Conservation (phyloP, 1,140 invertebrate genomes). For the Drosophila gunungcola region DNA sequence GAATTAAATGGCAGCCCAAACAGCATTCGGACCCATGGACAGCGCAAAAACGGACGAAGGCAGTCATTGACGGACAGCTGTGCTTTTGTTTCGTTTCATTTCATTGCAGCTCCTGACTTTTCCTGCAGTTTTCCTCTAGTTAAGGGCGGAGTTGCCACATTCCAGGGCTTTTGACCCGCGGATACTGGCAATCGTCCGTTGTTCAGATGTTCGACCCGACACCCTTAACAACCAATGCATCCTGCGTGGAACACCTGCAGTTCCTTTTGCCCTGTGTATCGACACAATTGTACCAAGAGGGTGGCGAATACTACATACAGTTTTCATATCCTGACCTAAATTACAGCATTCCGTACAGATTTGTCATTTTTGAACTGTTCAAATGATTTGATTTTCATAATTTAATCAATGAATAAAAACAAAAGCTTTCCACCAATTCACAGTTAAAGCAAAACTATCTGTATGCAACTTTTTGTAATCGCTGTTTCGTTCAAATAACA, state of each 20-base stretch:
- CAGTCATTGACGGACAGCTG: conserved; percentile 25
- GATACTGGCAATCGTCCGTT: conserved; percentile 32
- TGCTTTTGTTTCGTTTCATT: conserved; percentile 26
- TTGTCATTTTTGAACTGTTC: no score
- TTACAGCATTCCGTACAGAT: no score
- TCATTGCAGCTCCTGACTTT: conserved; percentile 5
- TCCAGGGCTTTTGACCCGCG: conserved; percentile 7
- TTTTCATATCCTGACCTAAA: no score
- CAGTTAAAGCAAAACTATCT: no score
- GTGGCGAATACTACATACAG: not conserved
- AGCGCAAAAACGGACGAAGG: not conserved
- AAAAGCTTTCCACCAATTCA: no score
- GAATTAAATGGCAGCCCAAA: conserved; percentile 72
- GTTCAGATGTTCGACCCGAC: conserved; percentile 35
- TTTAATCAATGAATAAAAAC: no score
- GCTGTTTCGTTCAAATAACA: no score
- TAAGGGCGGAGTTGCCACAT: not conserved
- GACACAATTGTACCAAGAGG: conserved; percentile 31
- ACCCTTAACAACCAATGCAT: conserved; percentile 18
- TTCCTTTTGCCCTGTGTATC: conserved; percentile 21
- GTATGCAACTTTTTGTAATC: no score
- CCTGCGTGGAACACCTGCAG: conserved; percentile 3
- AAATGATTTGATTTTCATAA: no score
- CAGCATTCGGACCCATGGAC: conserved; percentile 18
- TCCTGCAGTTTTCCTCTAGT: conserved; percentile 1